Evolutionary conservation across 1,140 invertebrate species (phyloP), one percentile per base, ranked within the genome.

Genomic region (Zeugodacus cucurbitae): DNA sequence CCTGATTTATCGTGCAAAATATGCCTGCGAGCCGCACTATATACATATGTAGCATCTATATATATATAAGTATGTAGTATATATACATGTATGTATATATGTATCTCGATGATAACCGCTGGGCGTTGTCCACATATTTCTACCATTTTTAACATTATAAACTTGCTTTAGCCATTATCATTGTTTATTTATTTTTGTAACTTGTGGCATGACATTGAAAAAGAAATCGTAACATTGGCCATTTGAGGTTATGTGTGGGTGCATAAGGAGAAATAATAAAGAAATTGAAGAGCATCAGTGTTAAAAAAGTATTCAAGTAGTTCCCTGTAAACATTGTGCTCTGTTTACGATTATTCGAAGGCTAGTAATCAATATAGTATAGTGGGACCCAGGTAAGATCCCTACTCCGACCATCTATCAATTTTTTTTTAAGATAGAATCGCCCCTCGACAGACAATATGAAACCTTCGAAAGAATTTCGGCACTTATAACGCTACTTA

Each of bases 191-290:
- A 82, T 82, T 82, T 48, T 44, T 48, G 22, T 82, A 48, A 41
- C n/a, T 82, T 44, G 74, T 10, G 41, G 14, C 74, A 48, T 82
- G 74, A 82, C 74, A 82, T 82, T 82, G 74, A 82, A 82, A 82
- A 48, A 82, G 74, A 82, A 82, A 82, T 54, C n/a, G 74, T 14
- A 82, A 10, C 7, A 37, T 82, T 82, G 1, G 6, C 26, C 34
- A n/a, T 82, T 29, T 82, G 29, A n/a, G 32, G 67, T 26, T 48
- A 82, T n/a, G 41, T 70, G 67, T 34, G 26, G 22, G 32, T 26
- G 22, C 3, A 82, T 48, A 48, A 14, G 41, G 74, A 82, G 44
- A 82, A 82, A 29, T 82, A n/a, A 8, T 3, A 62, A 3, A n/a
- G 11, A n/a, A 59, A 26, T 7, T 4, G 58, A 6, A 62, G 22